Evolutionary conservation across 2,888 invertebrate genomes (phyloP).

Genomic region (Timema podura): DNA sequence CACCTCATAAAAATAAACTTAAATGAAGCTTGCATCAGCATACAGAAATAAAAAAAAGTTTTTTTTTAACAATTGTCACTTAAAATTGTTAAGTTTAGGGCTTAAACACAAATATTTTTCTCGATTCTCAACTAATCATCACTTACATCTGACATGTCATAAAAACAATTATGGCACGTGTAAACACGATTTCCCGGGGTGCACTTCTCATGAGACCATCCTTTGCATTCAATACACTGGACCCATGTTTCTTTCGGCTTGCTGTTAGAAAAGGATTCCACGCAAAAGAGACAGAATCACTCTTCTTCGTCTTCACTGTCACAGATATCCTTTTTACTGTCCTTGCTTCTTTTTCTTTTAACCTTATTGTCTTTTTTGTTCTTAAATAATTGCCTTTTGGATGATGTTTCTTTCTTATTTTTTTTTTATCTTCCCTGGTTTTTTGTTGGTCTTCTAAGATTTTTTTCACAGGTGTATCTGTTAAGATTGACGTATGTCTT

Average conservation of each 20-base stretch:
- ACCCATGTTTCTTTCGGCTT: conserved; percentile 1
- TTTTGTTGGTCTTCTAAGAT: background rate
- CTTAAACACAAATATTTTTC: no score
- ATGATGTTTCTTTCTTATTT: background rate
- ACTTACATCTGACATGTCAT: background rate
- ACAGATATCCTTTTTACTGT: background rate
- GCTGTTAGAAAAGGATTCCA: conserved; percentile 3
- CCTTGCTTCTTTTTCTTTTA: background rate
- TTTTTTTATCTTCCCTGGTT: background rate
- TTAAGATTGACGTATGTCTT: background rate
- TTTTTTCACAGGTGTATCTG: background rate
- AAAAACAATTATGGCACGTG: conserved; percentile 12
- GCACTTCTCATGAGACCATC: conserved; percentile 12
- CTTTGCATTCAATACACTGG: conserved; percentile 1
- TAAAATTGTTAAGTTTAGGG: no score
- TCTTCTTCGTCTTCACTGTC: conserved; percentile 12
- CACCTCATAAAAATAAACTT: no score
- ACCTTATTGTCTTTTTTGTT: background rate
- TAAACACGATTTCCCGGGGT: background rate
- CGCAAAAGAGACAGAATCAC: conserved; percentile 1
- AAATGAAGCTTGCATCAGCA: no score
- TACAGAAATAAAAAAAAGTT: no score
- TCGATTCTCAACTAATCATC: background rate
- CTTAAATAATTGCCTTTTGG: conserved; percentile 8
- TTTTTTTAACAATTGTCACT: no score